These are phyloP conservation scores for Pollenia griseotomentosa DNA, from an alignment of 2,888 invertebrate genomes.

Conservation along the genomic window DNA sequence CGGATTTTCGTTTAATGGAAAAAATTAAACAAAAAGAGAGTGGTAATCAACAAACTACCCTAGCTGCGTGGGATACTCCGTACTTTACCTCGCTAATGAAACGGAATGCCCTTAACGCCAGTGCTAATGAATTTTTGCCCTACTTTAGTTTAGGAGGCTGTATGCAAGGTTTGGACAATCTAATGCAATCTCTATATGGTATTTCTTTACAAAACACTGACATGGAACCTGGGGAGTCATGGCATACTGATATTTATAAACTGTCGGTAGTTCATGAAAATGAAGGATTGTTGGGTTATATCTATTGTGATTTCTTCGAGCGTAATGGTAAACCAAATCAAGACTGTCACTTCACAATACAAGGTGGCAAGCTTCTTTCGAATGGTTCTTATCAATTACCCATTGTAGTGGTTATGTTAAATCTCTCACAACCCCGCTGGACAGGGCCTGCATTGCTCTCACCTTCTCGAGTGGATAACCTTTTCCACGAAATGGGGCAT, in stretches of 20 bases:
- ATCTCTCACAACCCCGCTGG: slow-evolving; percentile 91
- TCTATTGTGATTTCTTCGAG: slow-evolving; percentile 99
- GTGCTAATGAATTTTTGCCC: slow-evolving; percentile 90
- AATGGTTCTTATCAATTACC: slow-evolving; percentile 95
- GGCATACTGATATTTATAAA: slow-evolving; percentile 96
- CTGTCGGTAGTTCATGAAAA: slow-evolving; percentile 93
- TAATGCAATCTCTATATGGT: slow-evolving; percentile 93
- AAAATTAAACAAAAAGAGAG: slow-evolving; percentile 87
- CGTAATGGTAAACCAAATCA: slow-evolving; percentile 96
- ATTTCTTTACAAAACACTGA: slow-evolving; percentile 91
- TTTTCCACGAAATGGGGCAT: slow-evolving; percentile 99
- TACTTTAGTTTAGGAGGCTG: slow-evolving; percentile 97
- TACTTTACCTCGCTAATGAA: slow-evolving; percentile 92
- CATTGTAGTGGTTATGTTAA: slow-evolving; percentile 96
- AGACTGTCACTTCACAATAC: slow-evolving; percentile 99
- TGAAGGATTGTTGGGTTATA: slow-evolving; percentile 94
- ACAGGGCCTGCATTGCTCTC: slow-evolving; percentile 91
- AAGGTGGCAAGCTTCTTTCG: slow-evolving; percentile 92
- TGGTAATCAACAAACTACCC: slow-evolving; percentile 77
- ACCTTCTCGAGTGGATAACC: slow-evolving; percentile 95
- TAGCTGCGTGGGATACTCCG: slow-evolving; percentile 94
- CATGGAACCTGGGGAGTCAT: slow-evolving; percentile 92
- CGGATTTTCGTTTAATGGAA: slow-evolving; percentile 91
- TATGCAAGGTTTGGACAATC: slow-evolving; percentile 97
- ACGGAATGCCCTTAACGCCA: slow-evolving; percentile 88